Evolutionary conservation across 1,140 invertebrate species (phyloP).

Genomic region (Phenacoccus solenopsis): DNA sequence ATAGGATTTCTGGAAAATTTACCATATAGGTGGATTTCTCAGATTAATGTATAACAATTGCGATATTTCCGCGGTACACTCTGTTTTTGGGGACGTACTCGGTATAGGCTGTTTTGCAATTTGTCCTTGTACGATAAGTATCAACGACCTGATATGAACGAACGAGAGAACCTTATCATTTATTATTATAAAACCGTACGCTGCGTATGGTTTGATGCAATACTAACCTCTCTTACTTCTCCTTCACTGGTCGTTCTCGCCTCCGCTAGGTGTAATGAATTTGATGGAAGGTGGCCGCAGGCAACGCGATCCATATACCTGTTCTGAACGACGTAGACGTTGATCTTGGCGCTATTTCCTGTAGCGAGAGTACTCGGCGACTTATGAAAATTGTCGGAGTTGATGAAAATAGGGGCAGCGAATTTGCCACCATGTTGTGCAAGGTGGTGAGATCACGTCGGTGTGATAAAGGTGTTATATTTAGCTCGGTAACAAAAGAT

Average conservation of each 20-base stretch:
- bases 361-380: neutral
- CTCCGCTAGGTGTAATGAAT: neutral
- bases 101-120: neutral
- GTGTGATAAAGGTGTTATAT: too few relatives aligned
- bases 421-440: too few relatives aligned
- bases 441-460: too few relatives aligned
- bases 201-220: conserved; percentile 8
- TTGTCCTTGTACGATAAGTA: conserved; percentile 15
- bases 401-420: too few relatives aligned
- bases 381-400: too few relatives aligned
- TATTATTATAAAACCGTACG: conserved; percentile 4
- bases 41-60: too few relatives aligned
- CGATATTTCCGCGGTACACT: neutral
- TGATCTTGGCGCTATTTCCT: neutral
- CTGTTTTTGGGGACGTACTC: neutral
- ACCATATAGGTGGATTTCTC: too few relatives aligned
- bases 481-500: too few relatives aligned
- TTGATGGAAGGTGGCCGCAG: too few relatives aligned
- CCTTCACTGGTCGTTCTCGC: neutral
- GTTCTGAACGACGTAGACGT: neutral
- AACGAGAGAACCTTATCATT: conserved; percentile 12
- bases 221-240: conserved; percentile 8
- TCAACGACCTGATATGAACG: conserved; percentile 9
- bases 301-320: neutral
- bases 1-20: too few relatives aligned